These are phyloP conservation scores for Hyperoplus immaculatus DNA, from an alignment of 2,797 vertebrate species.

Conservation along the genomic window DNA sequence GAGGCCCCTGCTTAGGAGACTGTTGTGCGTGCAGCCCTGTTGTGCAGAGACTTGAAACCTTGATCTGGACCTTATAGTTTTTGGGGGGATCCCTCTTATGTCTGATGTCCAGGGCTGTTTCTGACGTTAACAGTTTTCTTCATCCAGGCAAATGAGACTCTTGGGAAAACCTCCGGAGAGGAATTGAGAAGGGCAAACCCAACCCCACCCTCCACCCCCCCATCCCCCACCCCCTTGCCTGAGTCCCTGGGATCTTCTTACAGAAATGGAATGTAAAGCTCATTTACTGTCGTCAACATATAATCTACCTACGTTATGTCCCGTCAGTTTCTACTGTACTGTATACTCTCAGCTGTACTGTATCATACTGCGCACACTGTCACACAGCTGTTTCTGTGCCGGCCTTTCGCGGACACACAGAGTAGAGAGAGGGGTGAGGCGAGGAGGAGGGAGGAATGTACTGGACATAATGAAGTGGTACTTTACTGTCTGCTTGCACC, in stretches of 20 bases:
- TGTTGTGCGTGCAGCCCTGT: slow-evolving; percentile 47
- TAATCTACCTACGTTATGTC: slow-evolving; percentile 78
- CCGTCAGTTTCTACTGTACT: slow-evolving; percentile 78
- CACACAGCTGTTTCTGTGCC: slow-evolving; percentile 75
- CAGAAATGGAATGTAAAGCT: slow-evolving; percentile 85
- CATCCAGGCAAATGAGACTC: slow-evolving; percentile 57
- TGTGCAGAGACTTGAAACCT: slow-evolving; percentile 53
- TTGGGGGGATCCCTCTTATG: slow-evolving; percentile 38
- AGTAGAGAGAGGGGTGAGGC: slow-evolving; percentile 26
- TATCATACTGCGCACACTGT: slow-evolving; percentile 78
- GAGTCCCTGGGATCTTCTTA: slow-evolving; percentile 69
- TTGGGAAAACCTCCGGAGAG: slow-evolving; percentile 57
- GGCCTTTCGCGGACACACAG: slow-evolving; percentile 69
- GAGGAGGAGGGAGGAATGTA: slow-evolving; percentile 77
- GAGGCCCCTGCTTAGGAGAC: slow-evolving; percentile 51
- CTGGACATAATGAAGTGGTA: slow-evolving; percentile 80
- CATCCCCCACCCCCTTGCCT: slow-evolving; percentile 18
- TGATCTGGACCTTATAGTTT: slow-evolving; percentile 53
- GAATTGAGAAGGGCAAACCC: slow-evolving; percentile 53
- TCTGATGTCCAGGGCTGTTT: slow-evolving; percentile 51
- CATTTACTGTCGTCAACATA: slow-evolving; percentile 83
- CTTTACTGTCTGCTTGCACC: slow-evolving; percentile 73
- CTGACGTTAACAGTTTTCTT: slow-evolving; percentile 49
- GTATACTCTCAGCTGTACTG: slow-evolving; percentile 80
- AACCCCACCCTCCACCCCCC: background rate